Base-by-base conservation (phyloP, 2,113 vertebrate genomes). In the Pogona vitticeps region DNA sequence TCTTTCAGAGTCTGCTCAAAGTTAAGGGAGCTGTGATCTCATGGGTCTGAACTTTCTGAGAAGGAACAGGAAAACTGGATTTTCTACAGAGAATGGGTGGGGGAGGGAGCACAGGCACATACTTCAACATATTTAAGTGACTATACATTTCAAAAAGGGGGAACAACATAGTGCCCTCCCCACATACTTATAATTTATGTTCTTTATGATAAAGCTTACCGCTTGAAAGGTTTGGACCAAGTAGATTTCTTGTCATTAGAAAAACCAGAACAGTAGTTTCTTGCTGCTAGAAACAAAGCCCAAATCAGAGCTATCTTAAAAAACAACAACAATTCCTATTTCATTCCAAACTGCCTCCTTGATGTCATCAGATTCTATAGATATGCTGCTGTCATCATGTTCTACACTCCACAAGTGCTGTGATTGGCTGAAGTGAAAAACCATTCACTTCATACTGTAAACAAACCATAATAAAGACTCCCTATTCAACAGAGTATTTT, bases 271-370 rank as follows among this genome's bases (percentile, higher is more conserved):
- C 23, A 20, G 2, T 12, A 6, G 6, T 84, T 42, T 36, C 23
- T 36, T 63, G 46, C 26, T 3, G 9, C 36, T 23, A 31, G 59
- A 28, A 36, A 75, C 13, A 23, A 5, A 52, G 46, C 17, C 26
- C 26, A 63, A 8, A 8, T 12, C 0, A 6, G 15, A 33, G 5
- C 40, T 40, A 76, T 75, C 15, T 56, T 87, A 26, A 82, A 76
- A 33, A 1, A 76, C 52, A 42, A 67, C n/a, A 68, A 40, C 14
- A 15, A 23, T 33, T 20, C 4, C n/a, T 52, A 5, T 52, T 46
- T 42, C 59, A 65, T 82, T 82, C 36, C 80, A 83, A 83, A 77
- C 63, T 77, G 73, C 28, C 61, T 70, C 33, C 63, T 23, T 77
- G 72, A 77, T 67, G 80, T 83, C 72, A 77, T 76, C 36, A 2